Evolutionary conservation across 2,113 vertebrate genomes (phyloP).

Genomic region (Thalassoma bifasciatum): DNA sequence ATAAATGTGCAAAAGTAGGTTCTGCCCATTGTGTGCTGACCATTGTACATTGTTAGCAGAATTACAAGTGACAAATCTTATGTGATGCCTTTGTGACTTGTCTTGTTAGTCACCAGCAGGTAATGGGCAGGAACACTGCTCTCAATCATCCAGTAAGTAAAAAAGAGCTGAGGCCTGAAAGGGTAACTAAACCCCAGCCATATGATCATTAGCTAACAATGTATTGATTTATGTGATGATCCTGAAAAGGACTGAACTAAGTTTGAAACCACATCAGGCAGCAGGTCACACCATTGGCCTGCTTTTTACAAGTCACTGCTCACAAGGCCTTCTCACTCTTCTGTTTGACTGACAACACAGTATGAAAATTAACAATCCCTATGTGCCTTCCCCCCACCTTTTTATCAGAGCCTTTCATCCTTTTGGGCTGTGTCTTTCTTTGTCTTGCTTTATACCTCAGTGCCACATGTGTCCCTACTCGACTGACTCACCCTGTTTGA

Average conservation of each 20-base stretch:
- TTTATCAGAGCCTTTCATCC: not conserved
- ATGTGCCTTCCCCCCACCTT: not conserved
- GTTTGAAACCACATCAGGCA: slow-evolving; percentile 23
- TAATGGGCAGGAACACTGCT: too few species aligned
- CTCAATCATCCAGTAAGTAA: slow-evolving; percentile 13
- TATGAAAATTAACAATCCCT: slow-evolving; percentile 1
- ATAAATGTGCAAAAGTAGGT: too few species aligned
- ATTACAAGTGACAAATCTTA: slow-evolving; percentile 28
- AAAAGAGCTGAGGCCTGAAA: not conserved
- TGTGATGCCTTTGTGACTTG: slow-evolving; percentile 18
- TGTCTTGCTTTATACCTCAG: not conserved
- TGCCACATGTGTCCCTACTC: not conserved
- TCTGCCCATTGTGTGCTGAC: not conserved
- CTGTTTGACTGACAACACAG: slow-evolving; percentile 6
- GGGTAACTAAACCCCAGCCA: slow-evolving; percentile 23
- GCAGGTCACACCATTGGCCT: slow-evolving; percentile 17
- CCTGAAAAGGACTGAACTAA: not conserved
- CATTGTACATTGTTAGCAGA: slow-evolving; percentile 1
- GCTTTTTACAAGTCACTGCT: slow-evolving; percentile 29
- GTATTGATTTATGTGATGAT: slow-evolving; percentile 29
- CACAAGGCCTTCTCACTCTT: not conserved
- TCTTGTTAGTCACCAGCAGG: too few species aligned
- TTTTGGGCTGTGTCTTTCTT: slow-evolving; percentile 5
- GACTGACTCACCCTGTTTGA: slow-evolving; percentile 24
- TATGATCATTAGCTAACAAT: slow-evolving; percentile 16